Conservation (phyloP, 2,113 vertebrate genomes). For the Lophotis ruficrista region DNA sequence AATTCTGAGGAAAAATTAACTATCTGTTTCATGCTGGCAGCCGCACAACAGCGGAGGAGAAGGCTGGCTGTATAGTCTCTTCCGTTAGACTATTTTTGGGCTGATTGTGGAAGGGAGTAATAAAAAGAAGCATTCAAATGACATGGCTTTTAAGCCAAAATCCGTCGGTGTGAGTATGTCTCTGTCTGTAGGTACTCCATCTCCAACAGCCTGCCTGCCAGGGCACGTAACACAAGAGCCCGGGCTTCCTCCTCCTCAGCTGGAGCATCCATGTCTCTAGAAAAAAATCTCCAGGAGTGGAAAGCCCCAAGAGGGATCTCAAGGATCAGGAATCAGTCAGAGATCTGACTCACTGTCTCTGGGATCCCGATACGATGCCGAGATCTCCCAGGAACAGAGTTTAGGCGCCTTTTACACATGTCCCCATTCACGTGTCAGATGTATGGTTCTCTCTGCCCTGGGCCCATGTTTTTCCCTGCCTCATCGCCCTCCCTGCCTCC, state of each 20-base stretch:
- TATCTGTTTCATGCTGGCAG: not conserved
- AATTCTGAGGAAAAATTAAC: constrained; percentile 4
- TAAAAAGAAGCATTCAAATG: not conserved
- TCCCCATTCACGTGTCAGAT: not conserved
- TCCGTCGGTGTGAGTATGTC: not conserved
- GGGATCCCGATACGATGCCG: not conserved
- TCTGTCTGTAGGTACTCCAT: not conserved
- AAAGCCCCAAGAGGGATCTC: not conserved
- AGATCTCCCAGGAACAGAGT: not conserved
- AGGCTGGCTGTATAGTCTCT: not conserved
- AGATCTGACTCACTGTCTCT: not conserved
- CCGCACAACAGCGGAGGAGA: not conserved
- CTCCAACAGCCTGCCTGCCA: not conserved
- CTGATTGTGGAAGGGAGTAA: not conserved
- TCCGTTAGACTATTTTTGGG: not conserved
- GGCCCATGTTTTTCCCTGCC: not conserved
- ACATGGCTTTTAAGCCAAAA: not conserved
- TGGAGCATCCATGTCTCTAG: not conserved
- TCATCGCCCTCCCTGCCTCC: not conserved
- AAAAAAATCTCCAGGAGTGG: not conserved
- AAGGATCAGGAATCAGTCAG: not conserved
- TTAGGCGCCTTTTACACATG: not conserved
- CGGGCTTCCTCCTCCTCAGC: not conserved
- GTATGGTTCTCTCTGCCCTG: not conserved
- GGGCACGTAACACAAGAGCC: rapidly evolving